Percentiles rank a stretch among this genome's conserved stretches.
phyloP scores from a whole-genome alignment of 2,888 invertebrate genomes.

The Eubasilissa splendida region DNA sequence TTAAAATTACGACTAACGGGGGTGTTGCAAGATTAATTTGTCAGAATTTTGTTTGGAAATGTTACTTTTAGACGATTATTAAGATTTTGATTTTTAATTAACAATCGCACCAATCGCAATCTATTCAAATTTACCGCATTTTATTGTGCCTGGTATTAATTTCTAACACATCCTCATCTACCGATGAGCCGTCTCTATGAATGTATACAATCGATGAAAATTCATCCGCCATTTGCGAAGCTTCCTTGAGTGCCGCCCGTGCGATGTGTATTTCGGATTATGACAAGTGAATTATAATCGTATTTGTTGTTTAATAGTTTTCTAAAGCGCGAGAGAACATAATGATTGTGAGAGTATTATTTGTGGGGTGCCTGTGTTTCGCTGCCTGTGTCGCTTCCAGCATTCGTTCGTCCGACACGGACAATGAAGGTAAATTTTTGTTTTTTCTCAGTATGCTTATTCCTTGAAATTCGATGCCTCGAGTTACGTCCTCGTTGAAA shows the following conservation, averaged over 20 bases:
- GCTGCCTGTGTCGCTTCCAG: constrained; percentile 69
- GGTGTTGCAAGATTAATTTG: too few relatives aligned
- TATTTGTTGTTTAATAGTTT: constrained; percentile 35
- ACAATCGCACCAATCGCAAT: background rate
- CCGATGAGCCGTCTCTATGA: constrained; percentile 30
- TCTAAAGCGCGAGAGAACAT: constrained; percentile 59
- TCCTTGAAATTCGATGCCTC: background rate
- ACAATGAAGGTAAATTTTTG: constrained; percentile 69
- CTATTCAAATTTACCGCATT: constrained; percentile 27
- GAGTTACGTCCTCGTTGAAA: background rate
- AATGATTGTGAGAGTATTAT: constrained; percentile 74
- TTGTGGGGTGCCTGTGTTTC: constrained; percentile 71
- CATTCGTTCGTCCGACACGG: constrained; percentile 68
- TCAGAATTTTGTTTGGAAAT: too few relatives aligned
- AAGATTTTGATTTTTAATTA: too few relatives aligned
- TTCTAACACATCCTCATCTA: constrained; percentile 3
- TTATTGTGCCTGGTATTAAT: background rate
- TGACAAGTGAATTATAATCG: constrained; percentile 68
- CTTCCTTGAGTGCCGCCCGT: constrained; percentile 68
- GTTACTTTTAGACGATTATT: too few relatives aligned
- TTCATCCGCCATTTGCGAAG: constrained; percentile 73
- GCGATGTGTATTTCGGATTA: constrained; percentile 66
- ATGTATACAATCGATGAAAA: constrained; percentile 70
- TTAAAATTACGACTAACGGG: too few relatives aligned
- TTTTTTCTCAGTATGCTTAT: constrained; percentile 5